These are phyloP conservation scores for Mionectes macconnelli DNA, from an alignment of 2,113 vertebrate species.

Conservation along the genomic window DNA sequence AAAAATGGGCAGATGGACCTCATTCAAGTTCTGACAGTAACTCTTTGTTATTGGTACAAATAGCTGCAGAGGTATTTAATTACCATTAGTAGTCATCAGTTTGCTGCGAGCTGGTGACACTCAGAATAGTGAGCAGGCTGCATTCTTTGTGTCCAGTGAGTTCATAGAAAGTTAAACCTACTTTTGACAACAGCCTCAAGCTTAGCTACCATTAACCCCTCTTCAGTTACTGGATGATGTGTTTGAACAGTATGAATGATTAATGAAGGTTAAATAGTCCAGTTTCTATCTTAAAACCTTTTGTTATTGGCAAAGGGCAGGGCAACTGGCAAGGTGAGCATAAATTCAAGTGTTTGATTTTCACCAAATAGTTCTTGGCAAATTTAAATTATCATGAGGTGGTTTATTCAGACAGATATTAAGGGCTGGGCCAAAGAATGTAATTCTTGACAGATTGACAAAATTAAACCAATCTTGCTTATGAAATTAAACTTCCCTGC, in stretches of 20 bases:
- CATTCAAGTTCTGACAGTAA: slow-evolving; percentile 83
- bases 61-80: slow-evolving; percentile 87
- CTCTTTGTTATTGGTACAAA: slow-evolving; percentile 85
- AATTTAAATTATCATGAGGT: slow-evolving; percentile 27
- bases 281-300: slow-evolving; percentile 84
- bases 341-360: slow-evolving; percentile 58
- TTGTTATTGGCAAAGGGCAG: slow-evolving; percentile 75
- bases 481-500: neutral
- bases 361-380: slow-evolving; percentile 49
- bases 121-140: slow-evolving; percentile 81
- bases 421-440: neutral
- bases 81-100: slow-evolving; percentile 83
- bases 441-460: neutral
- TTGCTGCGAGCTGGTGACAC: slow-evolving; percentile 82
- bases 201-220: slow-evolving; percentile 84
- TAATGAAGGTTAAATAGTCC: slow-evolving; percentile 90
- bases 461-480: neutral
- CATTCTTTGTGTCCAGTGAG: slow-evolving; percentile 84
- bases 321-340: slow-evolving; percentile 70
- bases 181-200: slow-evolving; percentile 84
- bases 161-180: slow-evolving; percentile 90
- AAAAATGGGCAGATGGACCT: slow-evolving; percentile 78
- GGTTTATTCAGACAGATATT: neutral
- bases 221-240: slow-evolving; percentile 85
- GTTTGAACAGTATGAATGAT: slow-evolving; percentile 89